Evolutionary conservation across 2,113 vertebrate species (phyloP), one percentile per base, ranked within the genome.

Genomic region (Neomonachus schauinslandi): DNA sequence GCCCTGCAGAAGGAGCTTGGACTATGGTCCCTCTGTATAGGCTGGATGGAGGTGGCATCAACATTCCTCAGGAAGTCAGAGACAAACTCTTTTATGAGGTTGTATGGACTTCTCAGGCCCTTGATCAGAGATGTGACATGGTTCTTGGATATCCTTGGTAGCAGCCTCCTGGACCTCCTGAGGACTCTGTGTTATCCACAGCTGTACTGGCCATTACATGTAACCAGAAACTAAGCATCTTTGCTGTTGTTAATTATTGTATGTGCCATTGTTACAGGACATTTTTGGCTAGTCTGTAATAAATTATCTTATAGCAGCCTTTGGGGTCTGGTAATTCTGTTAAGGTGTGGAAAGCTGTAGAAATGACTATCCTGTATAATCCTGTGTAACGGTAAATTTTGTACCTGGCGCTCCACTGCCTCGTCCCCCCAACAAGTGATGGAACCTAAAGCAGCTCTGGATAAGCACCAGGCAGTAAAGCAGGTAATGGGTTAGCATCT

Each of bases 281-380:
- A 98, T 97, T 97, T 96, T 98, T 98, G 98, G 71, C 92, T 98
- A 94, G 97, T 98, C 98, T 98, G 92, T 98, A 99, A 99, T 99
- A 99, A 99, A 99, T 98, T 97, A 95, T 95, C 98, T 98, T 98
- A 98, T 98, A 98, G 97, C 98, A 98, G 96, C 95, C 95, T 97
- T 86, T 89, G 59, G 74, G 28, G 95, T 96, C 57, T 98, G 94
- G 42, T 98, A 92, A 98, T 8, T 15, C 88, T 97, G 3, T 80
- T 96, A 72, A 94, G 83, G 57, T 93, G 18, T 96, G 53, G 63
- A 96, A 95, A 98, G 28, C 79, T 53, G 5, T 76, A 80, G 57
- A 92, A 97, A 91, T 88, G 28, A 79, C 57, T 90, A 19, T 86
- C 36, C 5, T 71, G 26, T 65, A 39, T 88, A 88, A 94, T 61